These are phyloP conservation scores for Rhabdomys dilectus DNA, from an alignment of 2,113 vertebrate genomes.

Conservation along the genomic window DNA sequence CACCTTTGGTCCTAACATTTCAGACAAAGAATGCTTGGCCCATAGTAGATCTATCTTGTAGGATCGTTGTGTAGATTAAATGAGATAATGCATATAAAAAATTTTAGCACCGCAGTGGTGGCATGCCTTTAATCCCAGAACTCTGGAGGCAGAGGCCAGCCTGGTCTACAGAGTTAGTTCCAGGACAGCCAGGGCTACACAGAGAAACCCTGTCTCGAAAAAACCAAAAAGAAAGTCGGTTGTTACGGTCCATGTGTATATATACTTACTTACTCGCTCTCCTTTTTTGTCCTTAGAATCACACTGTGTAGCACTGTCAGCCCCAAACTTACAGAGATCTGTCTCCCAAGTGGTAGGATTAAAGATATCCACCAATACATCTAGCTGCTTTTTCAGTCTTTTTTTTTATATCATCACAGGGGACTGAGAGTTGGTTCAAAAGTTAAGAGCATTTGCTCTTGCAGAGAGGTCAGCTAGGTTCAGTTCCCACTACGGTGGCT, in stretches of 20 bases:
- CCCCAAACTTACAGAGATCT: neutral
- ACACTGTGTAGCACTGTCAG: neutral
- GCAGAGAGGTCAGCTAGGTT: neutral
- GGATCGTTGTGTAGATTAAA: neutral
- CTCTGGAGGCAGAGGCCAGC: no score
- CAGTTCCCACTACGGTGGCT: neutral
- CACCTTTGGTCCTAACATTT: neutral
- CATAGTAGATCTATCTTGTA: neutral
- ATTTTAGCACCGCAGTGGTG: neutral
- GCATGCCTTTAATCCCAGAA: no score
- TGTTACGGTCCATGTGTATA: no score
- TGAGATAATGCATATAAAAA: neutral
- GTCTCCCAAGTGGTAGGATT: neutral
- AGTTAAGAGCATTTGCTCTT: neutral
- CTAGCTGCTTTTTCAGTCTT: neutral
- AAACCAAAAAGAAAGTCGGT: no score
- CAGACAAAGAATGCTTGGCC: neutral
- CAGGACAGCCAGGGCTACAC: no score
- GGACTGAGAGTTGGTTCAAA: neutral
- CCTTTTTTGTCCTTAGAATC: neutral
- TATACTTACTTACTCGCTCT: neutral
- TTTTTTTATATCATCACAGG: neutral
- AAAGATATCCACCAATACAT: neutral
- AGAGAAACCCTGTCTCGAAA: no score
- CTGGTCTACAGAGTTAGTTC: no score